Evolutionary conservation across 2,113 vertebrate genomes (phyloP).

Genomic region (Entomyzon cyanotis): DNA sequence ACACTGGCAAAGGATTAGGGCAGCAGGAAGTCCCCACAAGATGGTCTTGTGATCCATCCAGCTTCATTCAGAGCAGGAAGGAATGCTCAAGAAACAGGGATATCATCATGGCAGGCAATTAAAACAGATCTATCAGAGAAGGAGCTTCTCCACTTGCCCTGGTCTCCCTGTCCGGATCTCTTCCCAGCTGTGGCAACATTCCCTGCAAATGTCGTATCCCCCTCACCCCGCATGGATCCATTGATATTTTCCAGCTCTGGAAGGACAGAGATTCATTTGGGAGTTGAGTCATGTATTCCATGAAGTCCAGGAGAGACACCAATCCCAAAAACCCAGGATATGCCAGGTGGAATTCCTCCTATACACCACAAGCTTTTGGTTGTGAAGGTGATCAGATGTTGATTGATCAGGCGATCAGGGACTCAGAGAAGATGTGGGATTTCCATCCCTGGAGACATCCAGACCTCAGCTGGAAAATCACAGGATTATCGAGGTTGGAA

Average conservation of each 20-base stretch:
- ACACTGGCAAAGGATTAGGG: not conserved
- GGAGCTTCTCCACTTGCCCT: not conserved
- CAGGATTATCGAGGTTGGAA: rapidly evolving
- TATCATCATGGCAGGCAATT: not conserved
- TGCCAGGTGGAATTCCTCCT: not conserved
- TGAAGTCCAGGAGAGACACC: not conserved
- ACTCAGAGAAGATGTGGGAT: not conserved
- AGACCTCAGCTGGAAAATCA: not conserved
- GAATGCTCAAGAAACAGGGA: not conserved
- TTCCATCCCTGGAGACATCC: not conserved
- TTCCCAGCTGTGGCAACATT: not conserved
- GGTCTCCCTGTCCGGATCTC: not conserved
- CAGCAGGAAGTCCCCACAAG: not conserved
- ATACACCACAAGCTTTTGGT: not conserved
- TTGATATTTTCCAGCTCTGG: not conserved
- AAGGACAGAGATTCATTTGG: not conserved
- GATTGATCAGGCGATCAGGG: too few species aligned
- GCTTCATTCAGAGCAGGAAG: not conserved
- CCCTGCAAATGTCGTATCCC: not conserved
- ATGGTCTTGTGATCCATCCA: not conserved
- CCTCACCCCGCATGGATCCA: not conserved
- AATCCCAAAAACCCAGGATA: not conserved
- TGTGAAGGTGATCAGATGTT: rapidly evolving
- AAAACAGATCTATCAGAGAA: not conserved
- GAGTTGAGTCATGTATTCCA: not conserved